phyloP scores from a whole-genome alignment of 37 sponge, comb jelly and placozoan species.

The Ianthella basta region DNA sequence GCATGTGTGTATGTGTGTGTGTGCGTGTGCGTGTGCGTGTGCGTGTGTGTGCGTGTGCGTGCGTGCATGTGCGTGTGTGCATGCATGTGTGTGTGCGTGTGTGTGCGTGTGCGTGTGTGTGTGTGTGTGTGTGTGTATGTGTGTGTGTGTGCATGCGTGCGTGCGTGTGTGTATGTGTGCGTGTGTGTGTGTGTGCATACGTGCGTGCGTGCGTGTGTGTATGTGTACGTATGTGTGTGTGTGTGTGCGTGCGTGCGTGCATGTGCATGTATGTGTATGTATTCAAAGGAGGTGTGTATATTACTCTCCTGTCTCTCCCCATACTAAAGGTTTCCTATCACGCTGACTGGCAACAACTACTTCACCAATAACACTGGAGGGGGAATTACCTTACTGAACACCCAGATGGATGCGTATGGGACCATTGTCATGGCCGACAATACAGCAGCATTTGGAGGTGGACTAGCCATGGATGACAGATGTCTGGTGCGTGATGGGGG shows the following conservation, averaged over 20 bases:
- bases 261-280: conserved; percentile 10
- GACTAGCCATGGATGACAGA: conserved; percentile 79
- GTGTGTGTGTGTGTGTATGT: conserved; percentile 23
- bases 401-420: conserved; percentile 60
- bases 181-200: conserved; percentile 12
- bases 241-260: conserved; percentile 2
- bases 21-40: conserved; percentile 13
- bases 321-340: conserved; percentile 61
- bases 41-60: not conserved
- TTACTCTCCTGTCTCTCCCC: not conserved
- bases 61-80: not conserved
- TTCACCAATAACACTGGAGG: conserved; percentile 69
- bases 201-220: conserved; percentile 20
- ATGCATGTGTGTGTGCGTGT: not conserved
- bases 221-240: not conserved
- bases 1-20: conserved; percentile 14
- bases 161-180: conserved; percentile 11
- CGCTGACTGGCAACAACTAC: conserved; percentile 50
- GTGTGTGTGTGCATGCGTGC: not conserved
- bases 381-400: conserved; percentile 75
- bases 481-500: conserved; percentile 58
- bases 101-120: not conserved
- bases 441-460: conserved; percentile 78
- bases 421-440: conserved; percentile 49
- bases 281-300: not conserved